Evolutionary conservation across 2,888 invertebrate species (phyloP).

Genomic region (Ceramica pisi): DNA sequence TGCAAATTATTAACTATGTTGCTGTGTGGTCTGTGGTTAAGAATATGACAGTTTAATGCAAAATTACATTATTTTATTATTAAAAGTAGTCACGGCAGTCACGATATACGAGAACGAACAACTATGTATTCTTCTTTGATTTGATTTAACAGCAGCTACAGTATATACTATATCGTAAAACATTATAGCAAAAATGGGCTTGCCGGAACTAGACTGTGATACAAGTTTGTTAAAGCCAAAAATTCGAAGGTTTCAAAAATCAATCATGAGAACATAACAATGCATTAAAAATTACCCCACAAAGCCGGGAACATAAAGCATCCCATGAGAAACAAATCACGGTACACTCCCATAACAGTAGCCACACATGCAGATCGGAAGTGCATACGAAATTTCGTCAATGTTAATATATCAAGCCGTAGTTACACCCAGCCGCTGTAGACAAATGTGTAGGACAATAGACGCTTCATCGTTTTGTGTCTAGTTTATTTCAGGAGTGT

Average conservation of each 20-base stretch:
- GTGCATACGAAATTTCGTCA: conserved; percentile 60
- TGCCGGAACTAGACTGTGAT: background rate
- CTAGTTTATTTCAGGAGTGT: conserved; percentile 81
- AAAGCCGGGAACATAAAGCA: conserved; percentile 19
- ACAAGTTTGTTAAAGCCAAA: background rate
- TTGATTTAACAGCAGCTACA: background rate
- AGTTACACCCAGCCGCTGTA: conserved; percentile 63
- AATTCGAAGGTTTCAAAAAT: background rate
- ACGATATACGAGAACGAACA: background rate
- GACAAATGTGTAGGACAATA: conserved; percentile 65
- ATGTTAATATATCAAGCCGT: conserved; percentile 60
- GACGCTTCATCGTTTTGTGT: conserved; percentile 75
- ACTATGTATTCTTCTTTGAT: background rate
- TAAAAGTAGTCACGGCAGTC: background rate
- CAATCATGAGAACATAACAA: conserved; percentile 2
- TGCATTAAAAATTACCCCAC: background rate
- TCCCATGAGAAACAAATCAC: conserved; percentile 50
- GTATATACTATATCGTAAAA: background rate
- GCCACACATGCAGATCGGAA: conserved; percentile 66
- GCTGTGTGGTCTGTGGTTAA: conserved; percentile 7
- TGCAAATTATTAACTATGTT: conserved; percentile 34
- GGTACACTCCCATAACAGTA: conserved; percentile 58
- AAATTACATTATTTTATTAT: background rate
- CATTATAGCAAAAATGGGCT: background rate
- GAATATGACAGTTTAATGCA: background rate